Evolutionary conservation across 2,888 invertebrate species (phyloP).

Genomic region (Petrophora chlorosata): DNA sequence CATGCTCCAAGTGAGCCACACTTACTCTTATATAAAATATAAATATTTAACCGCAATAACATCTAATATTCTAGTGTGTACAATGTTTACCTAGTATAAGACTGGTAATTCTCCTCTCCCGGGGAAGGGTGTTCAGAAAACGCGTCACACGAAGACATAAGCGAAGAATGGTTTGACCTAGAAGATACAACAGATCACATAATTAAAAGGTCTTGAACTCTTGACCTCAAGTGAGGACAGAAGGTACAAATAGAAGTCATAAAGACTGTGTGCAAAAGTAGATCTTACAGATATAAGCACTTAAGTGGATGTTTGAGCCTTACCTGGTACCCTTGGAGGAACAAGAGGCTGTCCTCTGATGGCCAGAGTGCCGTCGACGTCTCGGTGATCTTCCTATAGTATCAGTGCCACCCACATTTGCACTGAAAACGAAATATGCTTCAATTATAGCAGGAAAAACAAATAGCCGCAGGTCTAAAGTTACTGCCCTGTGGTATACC

Average conservation of each 20-base stretch:
- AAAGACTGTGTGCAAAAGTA: no score
- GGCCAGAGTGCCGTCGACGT: constrained; percentile 69
- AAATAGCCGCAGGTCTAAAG: background rate
- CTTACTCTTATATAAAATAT: no score
- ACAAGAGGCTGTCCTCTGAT: constrained; percentile 77
- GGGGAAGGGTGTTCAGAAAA: constrained; percentile 79
- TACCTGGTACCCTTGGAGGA: constrained; percentile 79
- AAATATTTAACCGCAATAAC: no score
- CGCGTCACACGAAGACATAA: constrained; percentile 78
- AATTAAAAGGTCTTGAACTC: no score
- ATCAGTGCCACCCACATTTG: constrained; percentile 61
- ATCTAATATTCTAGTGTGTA: background rate
- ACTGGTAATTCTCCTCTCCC: constrained; percentile 78
- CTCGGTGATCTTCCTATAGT: constrained; percentile 72
- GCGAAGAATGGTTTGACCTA: constrained; percentile 77
- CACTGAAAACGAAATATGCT: constrained; percentile 41
- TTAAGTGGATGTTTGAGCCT: constrained; percentile 1
- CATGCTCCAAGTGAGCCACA: no score
- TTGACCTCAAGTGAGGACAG: no score
- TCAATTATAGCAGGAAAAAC: background rate
- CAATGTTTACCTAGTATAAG: constrained; percentile 73
- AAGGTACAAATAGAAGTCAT: no score
- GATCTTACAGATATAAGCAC: no score
- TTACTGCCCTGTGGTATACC: constrained; percentile 4
- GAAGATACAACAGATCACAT: constrained; percentile 25